phyloP scores from a whole-genome alignment of 2,888 invertebrate genomes.

The Isoperla grammatica region DNA sequence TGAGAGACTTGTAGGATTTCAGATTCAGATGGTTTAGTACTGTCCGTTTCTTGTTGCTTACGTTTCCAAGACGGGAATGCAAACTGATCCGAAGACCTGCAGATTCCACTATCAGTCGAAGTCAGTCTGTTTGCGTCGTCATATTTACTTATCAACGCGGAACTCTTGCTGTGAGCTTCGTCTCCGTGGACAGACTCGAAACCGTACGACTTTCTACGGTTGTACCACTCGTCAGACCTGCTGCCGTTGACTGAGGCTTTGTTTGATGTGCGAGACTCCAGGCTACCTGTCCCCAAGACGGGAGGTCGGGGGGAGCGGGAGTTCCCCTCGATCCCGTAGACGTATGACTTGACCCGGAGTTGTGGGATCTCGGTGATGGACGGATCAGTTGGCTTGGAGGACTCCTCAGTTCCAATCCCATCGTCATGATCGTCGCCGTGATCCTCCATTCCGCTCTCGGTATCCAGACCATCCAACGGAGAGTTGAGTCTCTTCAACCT shows the following conservation, averaged over 20 bases:
- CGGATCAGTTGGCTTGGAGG: slow-evolving; percentile 26
- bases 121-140: slow-evolving; percentile 22
- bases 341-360: slow-evolving; percentile 44
- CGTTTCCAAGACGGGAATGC: slow-evolving; percentile 39
- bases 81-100: slow-evolving; percentile 63
- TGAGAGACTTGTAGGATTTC: neutral
- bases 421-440: slow-evolving; percentile 40
- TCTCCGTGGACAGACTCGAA: slow-evolving; percentile 54
- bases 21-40: neutral
- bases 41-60: neutral
- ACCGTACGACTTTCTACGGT: slow-evolving; percentile 70
- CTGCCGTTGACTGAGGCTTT: slow-evolving; percentile 43
- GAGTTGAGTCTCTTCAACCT: slow-evolving; percentile 49
- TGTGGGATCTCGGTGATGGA: slow-evolving; percentile 34
- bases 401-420: slow-evolving; percentile 46
- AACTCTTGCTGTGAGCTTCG: slow-evolving; percentile 17
- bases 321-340: slow-evolving; percentile 46
- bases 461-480: slow-evolving; percentile 22
- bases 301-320: slow-evolving; percentile 38
- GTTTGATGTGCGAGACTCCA: slow-evolving; percentile 45
- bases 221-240: slow-evolving; percentile 63
- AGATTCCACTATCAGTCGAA: slow-evolving; percentile 68
- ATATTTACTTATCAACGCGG: slow-evolving; percentile 5
- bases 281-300: slow-evolving; percentile 44
- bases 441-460: slow-evolving; percentile 34